Base-by-base conservation (phyloP, 2,797 vertebrate species). In the Characodon lateralis region DNA sequence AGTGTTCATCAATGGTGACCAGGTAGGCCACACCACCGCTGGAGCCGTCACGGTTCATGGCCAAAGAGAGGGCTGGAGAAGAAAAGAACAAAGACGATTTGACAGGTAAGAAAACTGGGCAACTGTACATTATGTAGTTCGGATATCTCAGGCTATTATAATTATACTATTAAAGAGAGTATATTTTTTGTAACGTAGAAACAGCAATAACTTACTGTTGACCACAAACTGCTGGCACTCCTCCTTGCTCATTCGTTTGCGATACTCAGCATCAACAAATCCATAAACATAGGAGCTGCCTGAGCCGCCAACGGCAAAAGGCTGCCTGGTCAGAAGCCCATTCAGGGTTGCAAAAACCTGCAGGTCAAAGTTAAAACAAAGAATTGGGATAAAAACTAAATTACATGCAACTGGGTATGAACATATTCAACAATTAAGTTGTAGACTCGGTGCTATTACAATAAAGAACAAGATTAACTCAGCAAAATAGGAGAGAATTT, bases 201-300 rank as follows among this genome's bases (percentile, higher is more conserved):
- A 31, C 31, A n/a, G n/a, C n/a, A n/a, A n/a, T n/a, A n/a, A n/a
- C 31, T 31, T 92, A 97, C 97, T 95, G 10, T 96, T 93, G 1
- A 94, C 88, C 24, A 96, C 96, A 92, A 97, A 97, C 75, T 94
- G 80, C 78, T 95, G 93, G 53, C 95, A 95, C 74, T 96, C 94
- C 74, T 94, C 16, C 0, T 86, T 94, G 20, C 55, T 92, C 97
- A 98, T 97, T 66, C 89, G 93, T 4, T 76, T 86, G 1, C 91
- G 95, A 79, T 93, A 98, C 0, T 95, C 95, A 0, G 97, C 96
- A 28, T 98, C 97, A 26, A 98, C 96, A 66, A 96, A 97, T 0
- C 97, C 97, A 0, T 97, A 96, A 77, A 98, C 94, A 46, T 96
- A 98, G 0, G 85, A 90, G 82, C 97, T 98, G 50, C 97, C 97